Conservation (phyloP, 2,797 vertebrate species). For the Coccyzus lansbergi region DNA sequence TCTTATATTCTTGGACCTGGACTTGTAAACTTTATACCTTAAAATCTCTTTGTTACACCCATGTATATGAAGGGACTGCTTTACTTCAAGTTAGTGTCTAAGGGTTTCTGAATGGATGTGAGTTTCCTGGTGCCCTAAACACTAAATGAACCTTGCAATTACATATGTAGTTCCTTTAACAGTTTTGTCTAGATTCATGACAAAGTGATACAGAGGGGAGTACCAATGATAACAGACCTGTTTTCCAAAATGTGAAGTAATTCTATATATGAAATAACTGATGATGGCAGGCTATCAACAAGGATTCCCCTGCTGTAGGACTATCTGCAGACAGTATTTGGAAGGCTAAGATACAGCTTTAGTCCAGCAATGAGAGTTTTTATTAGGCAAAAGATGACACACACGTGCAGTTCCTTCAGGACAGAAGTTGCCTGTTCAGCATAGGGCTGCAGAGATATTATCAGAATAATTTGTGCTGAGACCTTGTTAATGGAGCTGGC, state of each 20-base stretch:
- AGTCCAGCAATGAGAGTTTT: background rate
- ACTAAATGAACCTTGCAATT: background rate
- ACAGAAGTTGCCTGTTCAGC: background rate
- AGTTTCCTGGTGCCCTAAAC: background rate
- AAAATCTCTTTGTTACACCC: background rate
- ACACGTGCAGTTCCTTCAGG: background rate
- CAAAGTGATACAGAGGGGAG: background rate
- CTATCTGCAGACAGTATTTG: background rate
- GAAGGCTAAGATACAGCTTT: background rate
- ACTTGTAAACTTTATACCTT: background rate
- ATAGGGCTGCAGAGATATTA: background rate
- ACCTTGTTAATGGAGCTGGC: background rate
- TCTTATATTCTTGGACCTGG: background rate
- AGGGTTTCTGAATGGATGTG: background rate
- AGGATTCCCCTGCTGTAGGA: background rate
- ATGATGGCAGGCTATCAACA: background rate
- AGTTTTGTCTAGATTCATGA: background rate
- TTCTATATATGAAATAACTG: accelerated
- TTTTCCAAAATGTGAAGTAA: background rate
- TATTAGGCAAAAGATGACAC: background rate
- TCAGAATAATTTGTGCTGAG: background rate
- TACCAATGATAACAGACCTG: background rate
- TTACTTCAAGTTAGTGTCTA: background rate
- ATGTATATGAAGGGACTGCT: background rate
- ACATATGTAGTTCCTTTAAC: background rate